Evolutionary conservation across 2,797 vertebrate species (phyloP), one percentile per base, ranked within the genome.

Genomic region (Falco rusticolus): DNA sequence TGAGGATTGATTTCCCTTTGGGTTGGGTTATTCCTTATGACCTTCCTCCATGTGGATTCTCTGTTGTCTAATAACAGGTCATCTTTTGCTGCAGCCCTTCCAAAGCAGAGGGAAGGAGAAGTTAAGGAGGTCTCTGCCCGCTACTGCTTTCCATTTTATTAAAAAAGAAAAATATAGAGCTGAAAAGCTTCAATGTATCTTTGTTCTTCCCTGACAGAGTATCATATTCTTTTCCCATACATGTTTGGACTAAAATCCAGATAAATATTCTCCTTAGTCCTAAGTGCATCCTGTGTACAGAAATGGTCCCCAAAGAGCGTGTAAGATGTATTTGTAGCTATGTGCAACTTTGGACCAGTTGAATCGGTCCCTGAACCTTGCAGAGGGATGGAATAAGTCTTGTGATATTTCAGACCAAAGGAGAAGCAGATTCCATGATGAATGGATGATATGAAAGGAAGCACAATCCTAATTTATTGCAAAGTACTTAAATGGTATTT

Each of bases 371-470:
- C 45, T 7, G n/a, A 71, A 48, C 13, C 0, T 18, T 45, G 43
- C 19, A 19, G 81, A 65, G 50, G 41, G 25, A 1, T 1, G 22
- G 68, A 48, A 25, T 29, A 53, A 56, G 47, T 29, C 29, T 16
- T 31, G 78, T 70, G 66, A 68, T 71, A 82, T 66, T 87, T 83
- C 65, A 85, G 80, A 66, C 37, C 34, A 65, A 79, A 89, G 71
- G 34, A 96, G 76, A 43, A 81, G 28, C 47, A 80, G 84, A 43
- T 48, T 56, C 65, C 31, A 2, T 72, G 64, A 57, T 57, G 71
- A 87, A 93, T 64, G 60, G 29, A 12, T 25, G 60, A 93, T 94
- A 85, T 47, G 92, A 93, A 95, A 96, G 87, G 75, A 95, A 95
- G 48, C 56, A 66, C 48, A 68, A 20, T 13, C 45, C 26, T 89